Percentiles rank a stretch among this genome's conserved stretches.
These are phyloP conservation scores for Telmatochromis sp. DNA, from an alignment of 2,113 vertebrate genomes.

Conservation along the genomic window DNA sequence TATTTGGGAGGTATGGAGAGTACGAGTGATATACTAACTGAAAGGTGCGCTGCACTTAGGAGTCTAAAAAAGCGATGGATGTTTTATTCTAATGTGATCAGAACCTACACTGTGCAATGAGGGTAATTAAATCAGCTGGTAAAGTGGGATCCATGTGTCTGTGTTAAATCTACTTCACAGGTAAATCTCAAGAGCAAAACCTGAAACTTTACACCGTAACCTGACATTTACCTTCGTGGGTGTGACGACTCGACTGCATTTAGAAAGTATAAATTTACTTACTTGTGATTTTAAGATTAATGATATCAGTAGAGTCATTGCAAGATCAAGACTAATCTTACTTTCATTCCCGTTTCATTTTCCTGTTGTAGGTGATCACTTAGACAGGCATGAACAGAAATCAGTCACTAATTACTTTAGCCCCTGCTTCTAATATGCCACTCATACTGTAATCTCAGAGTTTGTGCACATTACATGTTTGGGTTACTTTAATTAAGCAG, in stretches of 20 bases:
- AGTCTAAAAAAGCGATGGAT: neutral
- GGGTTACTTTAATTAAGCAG: neutral
- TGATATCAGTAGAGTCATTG: neutral
- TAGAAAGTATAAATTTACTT: neutral
- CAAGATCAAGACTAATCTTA: neutral
- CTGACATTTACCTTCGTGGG: fast-evolving
- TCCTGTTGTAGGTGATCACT: neutral
- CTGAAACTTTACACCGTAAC: neutral
- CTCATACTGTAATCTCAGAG: neutral
- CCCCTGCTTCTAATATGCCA: neutral
- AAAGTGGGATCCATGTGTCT: neutral
- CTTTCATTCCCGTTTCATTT: neutral
- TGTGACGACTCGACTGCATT: neutral
- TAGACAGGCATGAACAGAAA: neutral
- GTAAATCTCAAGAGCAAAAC: neutral
- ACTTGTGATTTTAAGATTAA: neutral
- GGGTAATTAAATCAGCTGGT: neutral
- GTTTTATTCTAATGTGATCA: neutral
- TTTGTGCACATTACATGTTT: neutral
- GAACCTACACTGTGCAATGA: neutral
- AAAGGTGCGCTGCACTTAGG: neutral
- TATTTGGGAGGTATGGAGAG: neutral
- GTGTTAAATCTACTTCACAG: neutral
- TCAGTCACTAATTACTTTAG: neutral
- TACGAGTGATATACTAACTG: neutral